Percentiles rank a stretch among this genome's conserved stretches.
Evolutionary conservation across 2,797 vertebrate species (phyloP).

Genomic region (Microchirus variegatus): DNA sequence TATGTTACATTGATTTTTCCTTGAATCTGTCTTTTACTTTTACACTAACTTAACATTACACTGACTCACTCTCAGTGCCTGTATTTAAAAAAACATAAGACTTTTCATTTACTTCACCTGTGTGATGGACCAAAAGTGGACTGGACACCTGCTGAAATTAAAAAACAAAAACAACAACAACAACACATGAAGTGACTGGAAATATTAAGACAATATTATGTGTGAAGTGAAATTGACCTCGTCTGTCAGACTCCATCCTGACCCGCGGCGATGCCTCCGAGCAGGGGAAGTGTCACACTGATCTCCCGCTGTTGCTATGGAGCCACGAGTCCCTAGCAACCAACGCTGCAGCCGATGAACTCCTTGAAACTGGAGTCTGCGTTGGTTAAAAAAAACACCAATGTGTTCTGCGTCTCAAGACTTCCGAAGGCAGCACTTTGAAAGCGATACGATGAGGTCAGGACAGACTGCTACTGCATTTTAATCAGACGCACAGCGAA

Average conservation of each 20-base stretch:
- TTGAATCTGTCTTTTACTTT: too few relatives aligned
- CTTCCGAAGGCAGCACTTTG: slow-evolving; percentile 4
- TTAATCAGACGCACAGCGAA: too few relatives aligned
- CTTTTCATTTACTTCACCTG: slow-evolving; percentile 53
- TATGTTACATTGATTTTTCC: too few relatives aligned
- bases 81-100: background rate
- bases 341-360: slow-evolving; percentile 51
- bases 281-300: slow-evolving; percentile 31
- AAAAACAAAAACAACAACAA: background rate
- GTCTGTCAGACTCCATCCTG: slow-evolving; percentile 59
- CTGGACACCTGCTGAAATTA: slow-evolving; percentile 43
- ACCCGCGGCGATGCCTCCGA: background rate
- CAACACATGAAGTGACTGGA: too few relatives aligned
- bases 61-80: background rate
- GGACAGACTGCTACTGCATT: too few relatives aligned
- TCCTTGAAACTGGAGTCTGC: slow-evolving; percentile 65
- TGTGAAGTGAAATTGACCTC: slow-evolving; percentile 39
- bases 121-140: slow-evolving; percentile 56
- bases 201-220: rapidly evolving
- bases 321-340: slow-evolving; percentile 67
- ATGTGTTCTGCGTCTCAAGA: slow-evolving; percentile 18
- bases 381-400: background rate
- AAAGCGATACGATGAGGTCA: slow-evolving; percentile 40
- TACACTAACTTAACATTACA: background rate
- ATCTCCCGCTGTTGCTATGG: slow-evolving; percentile 57